Evolutionary conservation across 2,888 invertebrate genomes (phyloP).

Genomic region (Sinopyrophorus schimmeli): DNA sequence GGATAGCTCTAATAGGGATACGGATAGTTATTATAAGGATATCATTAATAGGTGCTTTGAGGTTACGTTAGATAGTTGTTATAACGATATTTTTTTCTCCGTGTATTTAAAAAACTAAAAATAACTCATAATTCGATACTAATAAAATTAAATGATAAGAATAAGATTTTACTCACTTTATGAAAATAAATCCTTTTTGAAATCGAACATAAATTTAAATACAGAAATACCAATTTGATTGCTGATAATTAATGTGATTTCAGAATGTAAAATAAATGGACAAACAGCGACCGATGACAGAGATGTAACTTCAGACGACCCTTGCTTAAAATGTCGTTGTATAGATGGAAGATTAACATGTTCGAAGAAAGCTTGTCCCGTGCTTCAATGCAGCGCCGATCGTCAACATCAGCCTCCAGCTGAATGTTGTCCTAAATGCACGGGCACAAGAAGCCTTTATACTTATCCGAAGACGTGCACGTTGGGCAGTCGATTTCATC

Average conservation of each 20-base stretch:
- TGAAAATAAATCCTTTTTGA: no score
- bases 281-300: conserved; percentile 77
- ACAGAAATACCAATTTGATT: no score
- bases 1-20: no score
- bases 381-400: conserved; percentile 76
- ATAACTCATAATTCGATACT: no score
- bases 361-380: conserved; percentile 84
- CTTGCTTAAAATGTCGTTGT: conserved; percentile 84
- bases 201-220: no score
- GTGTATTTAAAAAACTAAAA: no score
- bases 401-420: conserved; percentile 73
- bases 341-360: conserved; percentile 71
- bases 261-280: conserved; percentile 69
- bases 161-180: no score
- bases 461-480: conserved; percentile 59
- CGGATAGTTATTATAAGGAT: no score
- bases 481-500: conserved; percentile 41
- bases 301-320: conserved; percentile 79
- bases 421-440: conserved; percentile 72
- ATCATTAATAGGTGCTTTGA: no score
- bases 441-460: conserved; percentile 58
- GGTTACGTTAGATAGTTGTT: no score
- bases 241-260: conserved; percentile 33
- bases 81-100: no score
- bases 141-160: no score